These are phyloP conservation scores for Aphelenchoides avenae DNA, from an alignment of 1,140 invertebrate species.

Conservation along the genomic window DNA sequence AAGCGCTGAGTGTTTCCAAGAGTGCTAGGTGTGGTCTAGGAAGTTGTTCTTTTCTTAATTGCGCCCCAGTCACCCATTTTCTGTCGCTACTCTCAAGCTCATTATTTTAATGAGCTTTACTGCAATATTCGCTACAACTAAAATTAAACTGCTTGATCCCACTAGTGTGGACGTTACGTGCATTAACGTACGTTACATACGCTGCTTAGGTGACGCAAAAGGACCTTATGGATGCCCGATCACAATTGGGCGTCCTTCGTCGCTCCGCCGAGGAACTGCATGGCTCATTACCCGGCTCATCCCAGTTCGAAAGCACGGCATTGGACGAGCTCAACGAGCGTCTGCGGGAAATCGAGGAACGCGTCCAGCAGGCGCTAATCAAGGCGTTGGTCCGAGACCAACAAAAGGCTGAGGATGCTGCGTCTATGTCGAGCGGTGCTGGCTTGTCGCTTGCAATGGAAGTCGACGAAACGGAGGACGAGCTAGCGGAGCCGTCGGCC, in stretches of 20 bases:
- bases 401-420: constrained; percentile 11
- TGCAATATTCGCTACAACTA: no score
- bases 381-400: constrained; percentile 14
- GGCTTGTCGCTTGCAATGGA: constrained; percentile 48
- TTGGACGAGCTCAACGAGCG: constrained; percentile 31
- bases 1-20: no score
- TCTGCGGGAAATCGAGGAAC: constrained; percentile 26
- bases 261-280: constrained; percentile 40
- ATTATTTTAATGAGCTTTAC: no score
- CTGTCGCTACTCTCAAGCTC: no score
- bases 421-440: constrained; percentile 19
- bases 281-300: constrained; percentile 21
- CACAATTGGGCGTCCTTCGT: constrained; percentile 28
- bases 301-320: constrained; percentile 4
- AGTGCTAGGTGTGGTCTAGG: no score
- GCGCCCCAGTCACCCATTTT: no score
- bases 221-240: constrained; percentile 40
- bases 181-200: no score
- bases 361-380: constrained; percentile 29
- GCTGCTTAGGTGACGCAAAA: constrained; percentile 29
- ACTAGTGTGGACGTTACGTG: no score
- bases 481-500: constrained; percentile 6
- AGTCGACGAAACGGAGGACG: constrained; percentile 44
- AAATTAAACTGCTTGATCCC: no score
- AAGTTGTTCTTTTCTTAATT: no score